phyloP scores from a whole-genome alignment of 2,113 vertebrate genomes.

The Rhinoderma darwinii region DNA sequence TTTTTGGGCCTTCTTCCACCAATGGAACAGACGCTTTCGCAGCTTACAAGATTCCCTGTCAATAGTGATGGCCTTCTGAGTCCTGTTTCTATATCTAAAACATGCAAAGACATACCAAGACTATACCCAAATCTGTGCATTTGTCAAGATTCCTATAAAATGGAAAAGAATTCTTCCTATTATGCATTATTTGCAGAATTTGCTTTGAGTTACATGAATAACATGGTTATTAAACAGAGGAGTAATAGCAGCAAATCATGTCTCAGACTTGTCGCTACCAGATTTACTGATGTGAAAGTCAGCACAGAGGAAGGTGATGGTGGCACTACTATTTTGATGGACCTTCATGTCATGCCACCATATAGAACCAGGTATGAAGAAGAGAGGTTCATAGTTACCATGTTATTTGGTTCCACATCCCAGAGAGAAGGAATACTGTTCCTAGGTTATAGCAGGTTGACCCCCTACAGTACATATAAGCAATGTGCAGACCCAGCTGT shows the following conservation, averaged over 20 bases:
- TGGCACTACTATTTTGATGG: constrained; percentile 38
- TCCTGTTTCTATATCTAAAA: constrained; percentile 46
- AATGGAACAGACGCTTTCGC: background rate
- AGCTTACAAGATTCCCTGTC: background rate
- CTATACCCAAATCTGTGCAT: constrained; percentile 60
- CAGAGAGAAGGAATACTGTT: constrained; percentile 52
- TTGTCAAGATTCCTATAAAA: constrained; percentile 49
- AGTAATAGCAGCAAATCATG: constrained; percentile 12
- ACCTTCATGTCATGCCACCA: constrained; percentile 42
- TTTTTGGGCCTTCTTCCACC: constrained; percentile 47
- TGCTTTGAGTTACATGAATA: constrained; percentile 58
- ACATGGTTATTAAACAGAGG: constrained; percentile 44
- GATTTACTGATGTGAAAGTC: constrained; percentile 55
- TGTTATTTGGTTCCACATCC: constrained; percentile 33
- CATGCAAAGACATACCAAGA: constrained; percentile 57
- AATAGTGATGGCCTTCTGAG: constrained; percentile 57
- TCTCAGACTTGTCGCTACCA: constrained; percentile 38
- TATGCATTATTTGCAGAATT: constrained; percentile 60
- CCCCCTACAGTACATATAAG: constrained; percentile 55
- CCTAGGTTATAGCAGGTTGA: constrained; percentile 54
- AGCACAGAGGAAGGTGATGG: constrained; percentile 15
- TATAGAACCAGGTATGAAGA: background rate
- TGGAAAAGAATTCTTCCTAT: constrained; percentile 46
- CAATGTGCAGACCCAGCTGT: constrained; percentile 48
- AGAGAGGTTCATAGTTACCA: constrained; percentile 55